Base-by-base conservation (phyloP, 92 coral and sea anemone genomes). In the Paramuricea clavata region DNA sequence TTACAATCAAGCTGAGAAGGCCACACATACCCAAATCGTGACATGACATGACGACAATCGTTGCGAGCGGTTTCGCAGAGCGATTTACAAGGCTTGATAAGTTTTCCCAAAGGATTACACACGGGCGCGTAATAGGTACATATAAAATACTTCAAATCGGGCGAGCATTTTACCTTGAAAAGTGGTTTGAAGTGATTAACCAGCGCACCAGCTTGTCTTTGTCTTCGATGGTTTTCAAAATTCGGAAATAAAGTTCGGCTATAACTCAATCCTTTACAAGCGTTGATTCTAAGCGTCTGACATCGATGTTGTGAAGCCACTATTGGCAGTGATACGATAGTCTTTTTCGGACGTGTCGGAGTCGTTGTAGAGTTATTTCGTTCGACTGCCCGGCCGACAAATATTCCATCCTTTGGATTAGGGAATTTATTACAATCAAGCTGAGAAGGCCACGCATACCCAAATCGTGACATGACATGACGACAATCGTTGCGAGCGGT, bases 121-220 rank as follows among this genome's bases (percentile, higher is more conserved):
- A 95, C 91, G 10, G 99, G 99, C 6, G 98, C 98, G 49, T 96
- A 96, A 32, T 94, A 93, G 39, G 95, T 87, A 44, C 99, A 96
- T 36, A 96, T 90, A 76, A 96, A 96, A 82, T 93, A 96, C 60
- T 94, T 96, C 74, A 96, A 79, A 75, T 96, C 98, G 15, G 87
- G 85, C 28, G 99, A 96, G 64, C 99, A 96, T 16, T 82, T 88
- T 25, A 96, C 94, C 76, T 93, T 93, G 36, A 96, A 95, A 0
- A 96, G 91, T 7, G 99, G 99, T 34, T 81, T 89, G 86, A 96
- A 93, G 86, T 94, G 98, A 72, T 94, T 93, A 12, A 96, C 95
- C 88, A 91, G 94, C 4, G 89, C 82, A 36, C 90, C 95, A 6
- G 99, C 99, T 39, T 91, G 93, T 11, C 90, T 93, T 73, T 96